phyloP scores from a whole-genome alignment of 2,797 vertebrate genomes.

The Clarias laeviceps region DNA sequence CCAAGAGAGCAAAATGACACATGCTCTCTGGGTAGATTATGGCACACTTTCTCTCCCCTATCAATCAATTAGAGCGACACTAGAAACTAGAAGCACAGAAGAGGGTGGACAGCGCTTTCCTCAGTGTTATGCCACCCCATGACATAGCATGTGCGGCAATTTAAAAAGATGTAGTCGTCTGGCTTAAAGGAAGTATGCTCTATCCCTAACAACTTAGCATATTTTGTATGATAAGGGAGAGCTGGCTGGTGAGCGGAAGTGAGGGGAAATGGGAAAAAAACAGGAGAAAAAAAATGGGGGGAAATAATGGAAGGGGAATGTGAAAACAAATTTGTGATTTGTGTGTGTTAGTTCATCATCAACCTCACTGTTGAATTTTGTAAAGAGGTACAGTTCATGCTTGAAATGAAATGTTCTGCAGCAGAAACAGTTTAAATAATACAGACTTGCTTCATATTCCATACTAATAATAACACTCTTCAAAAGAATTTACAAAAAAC shows the following conservation, averaged over 20 bases:
- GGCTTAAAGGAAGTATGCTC: not conserved
- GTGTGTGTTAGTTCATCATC: not conserved
- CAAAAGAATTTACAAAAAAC: not conserved
- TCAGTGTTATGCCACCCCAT: not conserved
- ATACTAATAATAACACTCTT: not conserved
- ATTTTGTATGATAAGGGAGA: conserved; percentile 8
- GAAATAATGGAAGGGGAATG: too few species aligned
- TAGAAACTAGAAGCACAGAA: not conserved
- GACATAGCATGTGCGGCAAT: not conserved
- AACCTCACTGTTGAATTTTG: not conserved
- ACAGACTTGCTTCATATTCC: not conserved
- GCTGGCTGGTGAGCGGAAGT: not conserved
- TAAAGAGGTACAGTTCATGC: not conserved
- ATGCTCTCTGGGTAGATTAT: not conserved
- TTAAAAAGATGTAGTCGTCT: not conserved
- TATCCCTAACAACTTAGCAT: not conserved
- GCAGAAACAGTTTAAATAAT: not conserved
- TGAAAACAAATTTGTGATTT: not conserved
- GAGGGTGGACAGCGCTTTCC: not conserved
- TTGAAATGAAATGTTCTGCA: not conserved
- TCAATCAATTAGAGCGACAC: not conserved
- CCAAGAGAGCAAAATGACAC: conserved; percentile 3
- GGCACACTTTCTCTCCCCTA: conserved; percentile 9
- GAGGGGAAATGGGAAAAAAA: too few species aligned
- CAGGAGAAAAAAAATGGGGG: too few species aligned